Evolutionary conservation across 2,888 invertebrate species (phyloP).

Genomic region (Brachypalpus laphriformis): DNA sequence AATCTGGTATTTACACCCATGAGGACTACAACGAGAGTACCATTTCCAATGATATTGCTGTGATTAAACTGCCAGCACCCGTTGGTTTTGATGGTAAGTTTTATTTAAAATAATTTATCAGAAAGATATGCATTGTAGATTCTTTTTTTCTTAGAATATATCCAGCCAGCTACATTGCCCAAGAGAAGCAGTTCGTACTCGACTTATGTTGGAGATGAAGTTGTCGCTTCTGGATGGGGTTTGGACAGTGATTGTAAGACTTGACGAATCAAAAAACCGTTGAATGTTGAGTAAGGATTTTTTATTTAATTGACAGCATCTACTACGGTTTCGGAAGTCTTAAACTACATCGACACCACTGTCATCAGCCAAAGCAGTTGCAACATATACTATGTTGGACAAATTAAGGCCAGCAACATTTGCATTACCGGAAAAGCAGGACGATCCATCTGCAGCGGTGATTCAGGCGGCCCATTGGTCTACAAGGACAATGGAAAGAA

Average conservation of each 20-base stretch:
- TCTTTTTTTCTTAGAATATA: conserved; percentile 55
- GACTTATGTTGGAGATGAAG: conserved; percentile 75
- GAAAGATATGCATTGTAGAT: not conserved
- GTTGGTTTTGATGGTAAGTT: conserved; percentile 80
- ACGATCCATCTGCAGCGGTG: conserved; percentile 81
- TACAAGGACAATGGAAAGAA: conserved; percentile 72
- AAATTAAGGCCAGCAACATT: conserved; percentile 75
- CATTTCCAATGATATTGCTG: conserved; percentile 77
- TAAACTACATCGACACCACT: conserved; percentile 76
- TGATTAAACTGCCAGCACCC: conserved; percentile 75
- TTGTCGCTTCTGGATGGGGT: conserved; percentile 80
- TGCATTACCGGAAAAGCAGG: conserved; percentile 81
- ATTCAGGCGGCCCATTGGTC: conserved; percentile 81
- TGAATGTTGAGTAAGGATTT: not conserved
- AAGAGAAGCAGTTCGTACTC: conserved; percentile 62
- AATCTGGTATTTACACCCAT: conserved; percentile 75
- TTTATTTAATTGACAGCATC: conserved; percentile 15
- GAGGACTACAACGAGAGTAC: conserved; percentile 67
- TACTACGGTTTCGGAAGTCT: conserved; percentile 71
- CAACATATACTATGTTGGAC: conserved; percentile 72
- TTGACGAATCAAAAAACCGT: too few species aligned
- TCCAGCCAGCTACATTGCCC: conserved; percentile 77
- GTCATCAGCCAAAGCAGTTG: conserved; percentile 75
- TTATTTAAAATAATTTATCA: not conserved
- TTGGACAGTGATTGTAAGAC: conserved; percentile 76